A percentile compares a stretch with the other conserved stretches of the same genome.
Evolutionary conservation across 2,888 invertebrate genomes (phyloP).

Genomic region (Clistopyga incitator): DNA sequence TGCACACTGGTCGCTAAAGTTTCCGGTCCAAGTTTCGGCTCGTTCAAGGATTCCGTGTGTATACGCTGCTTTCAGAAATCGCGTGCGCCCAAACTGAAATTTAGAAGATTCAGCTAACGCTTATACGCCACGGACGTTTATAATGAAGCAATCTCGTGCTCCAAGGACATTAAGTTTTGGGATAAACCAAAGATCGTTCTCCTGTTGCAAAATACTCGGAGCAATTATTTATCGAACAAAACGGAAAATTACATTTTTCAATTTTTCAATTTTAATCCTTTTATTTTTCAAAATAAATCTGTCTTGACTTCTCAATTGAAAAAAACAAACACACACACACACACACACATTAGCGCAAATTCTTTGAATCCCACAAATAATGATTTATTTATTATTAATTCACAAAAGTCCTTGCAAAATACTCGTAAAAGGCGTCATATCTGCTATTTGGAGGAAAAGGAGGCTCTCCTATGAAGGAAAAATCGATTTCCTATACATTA

Average conservation of each 20-base stretch:
- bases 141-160: constrained; percentile 53
- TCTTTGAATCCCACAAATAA: no score
- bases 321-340: no score
- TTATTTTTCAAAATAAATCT: no score
- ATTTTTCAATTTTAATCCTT: no score
- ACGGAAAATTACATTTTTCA: no score
- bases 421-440: background rate
- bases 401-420: background rate
- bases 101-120: constrained; percentile 22
- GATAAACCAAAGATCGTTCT: background rate
- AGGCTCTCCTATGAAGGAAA: background rate
- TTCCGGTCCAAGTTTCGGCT: background rate
- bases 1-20: background rate
- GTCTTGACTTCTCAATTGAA: no score
- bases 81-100: constrained; percentile 24
- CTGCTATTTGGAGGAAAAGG: background rate
- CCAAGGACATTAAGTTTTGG: constrained; percentile 4
- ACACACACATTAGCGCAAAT: no score
- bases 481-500: constrained; percentile 42
- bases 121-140: background rate
- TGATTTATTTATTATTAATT: no score
- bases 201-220: no score
- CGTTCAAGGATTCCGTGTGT: constrained; percentile 13
- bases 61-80: constrained; percentile 18
- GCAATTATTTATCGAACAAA: no score